phyloP scores from a whole-genome alignment of 2,113 vertebrate genomes.

The Oncorhynchus masou region DNA sequence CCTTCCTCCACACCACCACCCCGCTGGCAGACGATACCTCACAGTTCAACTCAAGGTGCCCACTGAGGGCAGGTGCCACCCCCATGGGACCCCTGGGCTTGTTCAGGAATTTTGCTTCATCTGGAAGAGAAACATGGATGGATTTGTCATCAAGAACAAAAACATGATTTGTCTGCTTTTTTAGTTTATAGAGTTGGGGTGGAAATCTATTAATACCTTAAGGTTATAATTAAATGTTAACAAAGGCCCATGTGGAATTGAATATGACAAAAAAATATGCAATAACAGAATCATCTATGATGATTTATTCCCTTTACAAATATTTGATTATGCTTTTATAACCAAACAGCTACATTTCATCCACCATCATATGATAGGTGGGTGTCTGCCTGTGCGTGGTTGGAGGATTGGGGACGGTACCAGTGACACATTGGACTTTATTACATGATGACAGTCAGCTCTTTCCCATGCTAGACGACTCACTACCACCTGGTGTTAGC shows the following conservation, averaged over 20 bases:
- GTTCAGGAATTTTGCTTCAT: conserved; percentile 75
- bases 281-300: too few relatives aligned
- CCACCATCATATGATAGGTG: neutral
- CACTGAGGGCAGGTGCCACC: conserved; percentile 69
- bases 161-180: too few relatives aligned
- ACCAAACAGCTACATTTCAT: neutral
- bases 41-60: conserved; percentile 81
- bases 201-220: neutral
- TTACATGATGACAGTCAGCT: conserved; percentile 27
- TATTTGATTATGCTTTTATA: too few relatives aligned
- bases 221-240: too few relatives aligned
- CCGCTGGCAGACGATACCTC: conserved; percentile 78
- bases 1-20: conserved; percentile 83
- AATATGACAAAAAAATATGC: too few relatives aligned
- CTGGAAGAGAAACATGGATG: conserved; percentile 44
- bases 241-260: too few relatives aligned
- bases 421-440: conserved; percentile 8
- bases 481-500: conserved; percentile 26
- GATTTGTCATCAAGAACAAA: neutral
- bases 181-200: neutral
- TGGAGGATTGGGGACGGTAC: neutral
- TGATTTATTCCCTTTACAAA: too few relatives aligned
- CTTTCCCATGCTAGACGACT: conserved; percentile 20
- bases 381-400: neutral
- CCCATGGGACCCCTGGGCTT: conserved; percentile 67